Percentiles rank a stretch among this genome's conserved stretches.
Evolutionary conservation across 2,113 vertebrate species (phyloP).

Genomic region (Terrapene triunguis): DNA sequence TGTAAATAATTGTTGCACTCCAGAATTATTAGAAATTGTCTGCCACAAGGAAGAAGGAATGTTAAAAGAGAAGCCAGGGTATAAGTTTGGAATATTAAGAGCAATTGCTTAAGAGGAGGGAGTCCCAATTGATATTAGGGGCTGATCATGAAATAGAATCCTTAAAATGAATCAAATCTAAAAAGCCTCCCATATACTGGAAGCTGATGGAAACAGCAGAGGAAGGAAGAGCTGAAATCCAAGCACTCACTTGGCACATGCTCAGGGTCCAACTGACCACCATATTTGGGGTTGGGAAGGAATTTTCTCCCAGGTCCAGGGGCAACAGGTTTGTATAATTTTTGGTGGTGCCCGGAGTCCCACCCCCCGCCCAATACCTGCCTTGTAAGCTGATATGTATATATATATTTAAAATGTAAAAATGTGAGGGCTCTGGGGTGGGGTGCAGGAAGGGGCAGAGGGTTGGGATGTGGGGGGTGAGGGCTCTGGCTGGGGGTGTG

Average conservation of each 20-base stretch:
- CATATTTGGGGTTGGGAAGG: not conserved
- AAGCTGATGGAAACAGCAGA: not conserved
- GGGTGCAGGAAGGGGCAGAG: no score
- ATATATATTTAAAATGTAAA: no score
- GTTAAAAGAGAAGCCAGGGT: not conserved
- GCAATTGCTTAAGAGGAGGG: not conserved
- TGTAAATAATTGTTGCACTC: not conserved
- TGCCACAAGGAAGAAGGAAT: not conserved
- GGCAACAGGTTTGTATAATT: no score
- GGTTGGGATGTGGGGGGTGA: no score
- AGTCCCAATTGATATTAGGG: not conserved
- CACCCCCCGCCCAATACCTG: no score
- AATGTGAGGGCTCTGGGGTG: no score
- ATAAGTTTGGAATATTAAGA: not conserved
- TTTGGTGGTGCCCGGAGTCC: no score
- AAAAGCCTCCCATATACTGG: not conserved
- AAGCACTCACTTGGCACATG: not conserved
- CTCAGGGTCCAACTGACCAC: not conserved
- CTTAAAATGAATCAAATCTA: not conserved
- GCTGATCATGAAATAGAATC: not conserved
- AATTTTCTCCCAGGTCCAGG: no score
- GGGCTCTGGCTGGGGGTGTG: no score
- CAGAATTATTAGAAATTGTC: not conserved
- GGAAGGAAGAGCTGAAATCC: not conserved
- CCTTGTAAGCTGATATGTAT: no score